Evolutionary conservation across 2,113 vertebrate species (phyloP).

Genomic region (Aramus guarauna): DNA sequence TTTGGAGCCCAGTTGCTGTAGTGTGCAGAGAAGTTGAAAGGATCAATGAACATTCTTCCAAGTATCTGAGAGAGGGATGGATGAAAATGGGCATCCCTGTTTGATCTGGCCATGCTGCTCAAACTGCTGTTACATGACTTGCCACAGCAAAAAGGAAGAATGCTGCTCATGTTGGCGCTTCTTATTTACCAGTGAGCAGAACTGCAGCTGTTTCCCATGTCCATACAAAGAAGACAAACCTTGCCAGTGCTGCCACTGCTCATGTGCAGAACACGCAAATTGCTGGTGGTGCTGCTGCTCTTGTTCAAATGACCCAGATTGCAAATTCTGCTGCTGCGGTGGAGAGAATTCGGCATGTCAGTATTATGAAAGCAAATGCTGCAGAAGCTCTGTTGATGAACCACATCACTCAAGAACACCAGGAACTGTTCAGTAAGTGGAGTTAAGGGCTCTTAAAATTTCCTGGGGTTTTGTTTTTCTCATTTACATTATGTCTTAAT

Average conservation of each 20-base stretch:
- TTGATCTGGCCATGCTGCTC: not conserved
- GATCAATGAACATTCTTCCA: not conserved
- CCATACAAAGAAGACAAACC: conserved; percentile 19
- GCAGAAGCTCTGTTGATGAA: not conserved
- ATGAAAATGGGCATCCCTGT: not conserved
- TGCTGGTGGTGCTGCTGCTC: conserved; percentile 70
- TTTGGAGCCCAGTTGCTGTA: not conserved
- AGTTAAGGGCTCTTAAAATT: not conserved
- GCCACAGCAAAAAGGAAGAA: not conserved
- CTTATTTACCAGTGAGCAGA: conserved; percentile 52
- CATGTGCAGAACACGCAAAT: conserved; percentile 52
- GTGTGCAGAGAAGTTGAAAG: not conserved
- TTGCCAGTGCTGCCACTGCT: conserved; percentile 64
- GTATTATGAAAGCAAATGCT: conserved; percentile 57
- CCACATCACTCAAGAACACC: not conserved
- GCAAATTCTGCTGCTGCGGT: conserved; percentile 50
- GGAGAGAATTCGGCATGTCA: conserved; percentile 10
- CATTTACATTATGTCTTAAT: not conserved
- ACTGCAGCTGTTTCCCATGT: conserved; percentile 60
- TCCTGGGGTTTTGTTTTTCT: not conserved
- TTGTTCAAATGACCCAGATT: conserved; percentile 60
- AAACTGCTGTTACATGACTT: not conserved
- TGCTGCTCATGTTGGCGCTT: conserved; percentile 57
- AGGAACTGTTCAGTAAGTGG: not conserved
- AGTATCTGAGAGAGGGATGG: not conserved